Conservation (phyloP, 2,797 vertebrate genomes). For the Oophaga sylvatica region DNA sequence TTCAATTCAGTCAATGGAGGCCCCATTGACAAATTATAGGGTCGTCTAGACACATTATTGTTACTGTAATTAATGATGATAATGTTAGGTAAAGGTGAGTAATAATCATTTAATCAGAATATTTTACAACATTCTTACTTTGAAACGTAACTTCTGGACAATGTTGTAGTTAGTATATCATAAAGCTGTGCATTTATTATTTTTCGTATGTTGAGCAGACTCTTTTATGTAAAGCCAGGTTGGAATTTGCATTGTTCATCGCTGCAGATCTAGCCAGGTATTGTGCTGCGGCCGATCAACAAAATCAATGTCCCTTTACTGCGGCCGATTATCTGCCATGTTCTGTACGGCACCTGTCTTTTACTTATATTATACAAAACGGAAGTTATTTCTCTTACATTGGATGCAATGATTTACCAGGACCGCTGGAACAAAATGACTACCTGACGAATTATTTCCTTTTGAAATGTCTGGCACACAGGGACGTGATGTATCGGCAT, state of each 20-base stretch:
- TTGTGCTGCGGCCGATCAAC: not conserved
- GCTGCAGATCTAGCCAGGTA: not conserved
- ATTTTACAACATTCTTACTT: too few relatives aligned
- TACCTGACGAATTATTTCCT: conserved; percentile 28
- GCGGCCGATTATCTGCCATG: not conserved
- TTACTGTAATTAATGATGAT: too few relatives aligned
- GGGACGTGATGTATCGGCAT: conserved; percentile 30
- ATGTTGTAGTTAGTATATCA: not conserved
- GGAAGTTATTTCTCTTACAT: not conserved
- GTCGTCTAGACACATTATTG: too few relatives aligned
- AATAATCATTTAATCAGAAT: too few relatives aligned
- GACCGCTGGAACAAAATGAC: conserved; percentile 14
- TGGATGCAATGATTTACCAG: not conserved
- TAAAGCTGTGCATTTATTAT: not conserved
- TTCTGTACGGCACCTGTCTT: conserved; percentile 5
- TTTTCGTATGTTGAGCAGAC: not conserved
- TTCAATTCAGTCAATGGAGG: too few relatives aligned
- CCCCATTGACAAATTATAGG: too few relatives aligned
- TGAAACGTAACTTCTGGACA: too few relatives aligned
- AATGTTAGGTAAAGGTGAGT: too few relatives aligned
- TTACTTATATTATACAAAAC: not conserved
- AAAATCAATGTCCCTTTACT: conserved; percentile 45
- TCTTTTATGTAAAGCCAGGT: not conserved
- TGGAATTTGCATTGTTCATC: not conserved
- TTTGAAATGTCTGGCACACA: not conserved